Evolutionary conservation across 2,888 invertebrate species (phyloP), one percentile per base, ranked within the genome.

Genomic region (Pandemis corylana): DNA sequence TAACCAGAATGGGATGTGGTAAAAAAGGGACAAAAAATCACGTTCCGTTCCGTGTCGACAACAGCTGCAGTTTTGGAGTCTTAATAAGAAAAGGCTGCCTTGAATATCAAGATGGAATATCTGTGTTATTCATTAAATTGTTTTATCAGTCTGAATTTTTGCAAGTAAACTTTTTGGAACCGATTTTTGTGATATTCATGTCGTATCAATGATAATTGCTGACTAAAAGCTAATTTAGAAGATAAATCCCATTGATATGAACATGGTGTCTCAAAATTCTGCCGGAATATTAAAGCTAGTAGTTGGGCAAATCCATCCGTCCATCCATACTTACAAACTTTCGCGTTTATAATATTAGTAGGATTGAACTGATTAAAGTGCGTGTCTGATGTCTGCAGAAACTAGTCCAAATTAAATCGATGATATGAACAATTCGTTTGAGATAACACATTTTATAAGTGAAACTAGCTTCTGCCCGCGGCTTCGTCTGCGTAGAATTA

Each of bases 31-130:
- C 80, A 80, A 80, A 83, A 81, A 81, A 72, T 76, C 64, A 73
- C 74, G 69, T 36, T 44, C 10, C 46, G 46, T 67, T 61, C 70
- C 69, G 59, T 28, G 75, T 70, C 64, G n/a, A 44, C 74, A 78
- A 62, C 88, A 87, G 86, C 84, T 89, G 87, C 80, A 79, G 65
- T 78, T 79, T 79, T 7, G 66, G 76, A 67, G 74, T 72, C 76
- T 72, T 68, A 63, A 70, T 62, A 64, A 76, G 49, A 44, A 68
- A 9, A 42, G 7, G 15, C 28, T 56, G 46, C 28, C 68, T 64
- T 63, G 69, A 69, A 65, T 75, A 61, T 12, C 36, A 68, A 68
- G 59, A 44, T 49, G 36, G 41, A 53, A 67, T 41, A 41, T 67
- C 1, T 41, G 6, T 42, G 10, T 36, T 51, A 3, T 67, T 36